Evolutionary conservation across 2,888 invertebrate genomes (phyloP).

Genomic region (Xanthia icteritia): DNA sequence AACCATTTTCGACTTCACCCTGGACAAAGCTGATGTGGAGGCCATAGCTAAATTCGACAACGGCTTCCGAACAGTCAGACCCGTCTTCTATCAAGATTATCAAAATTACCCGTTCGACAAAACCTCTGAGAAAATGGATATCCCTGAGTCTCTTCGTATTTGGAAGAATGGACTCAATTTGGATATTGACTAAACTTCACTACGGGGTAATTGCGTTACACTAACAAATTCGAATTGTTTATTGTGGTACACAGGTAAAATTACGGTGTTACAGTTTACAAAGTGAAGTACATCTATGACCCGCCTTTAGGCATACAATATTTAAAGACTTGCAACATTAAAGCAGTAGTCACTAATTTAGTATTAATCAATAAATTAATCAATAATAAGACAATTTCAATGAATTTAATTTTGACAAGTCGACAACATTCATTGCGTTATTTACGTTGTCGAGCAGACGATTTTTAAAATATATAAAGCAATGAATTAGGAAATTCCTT

Average conservation of each 20-base stretch:
- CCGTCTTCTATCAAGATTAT: conserved; percentile 76
- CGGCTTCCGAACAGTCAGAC: conserved; percentile 75
- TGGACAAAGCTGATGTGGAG: conserved; percentile 74
- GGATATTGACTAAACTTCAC: conserved; percentile 56
- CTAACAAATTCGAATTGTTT: too few species aligned
- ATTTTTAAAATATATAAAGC: not conserved
- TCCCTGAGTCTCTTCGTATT: conserved; percentile 26
- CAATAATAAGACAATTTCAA: too few species aligned
- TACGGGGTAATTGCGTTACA: not conserved
- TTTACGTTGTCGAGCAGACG: not conserved
- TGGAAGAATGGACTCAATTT: conserved; percentile 64
- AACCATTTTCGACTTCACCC: conserved; percentile 81
- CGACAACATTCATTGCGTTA: not conserved
- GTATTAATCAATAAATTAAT: too few species aligned
- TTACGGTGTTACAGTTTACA: too few species aligned
- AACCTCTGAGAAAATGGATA: conserved; percentile 39
- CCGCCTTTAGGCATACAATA: too few species aligned
- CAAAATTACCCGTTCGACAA: conserved; percentile 64
- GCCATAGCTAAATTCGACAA: conserved; percentile 77
- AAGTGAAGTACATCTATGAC: too few species aligned
- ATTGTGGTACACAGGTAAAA: too few species aligned
- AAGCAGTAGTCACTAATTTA: too few species aligned
- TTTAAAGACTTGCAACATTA: too few species aligned
- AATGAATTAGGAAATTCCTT: not conserved
- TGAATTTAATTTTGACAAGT: not conserved